A percentile compares a stretch with the other conserved stretches of the same genome.
Evolutionary conservation across 2,888 invertebrate species (phyloP).

Genomic region (Agonopterix subpropinquella): DNA sequence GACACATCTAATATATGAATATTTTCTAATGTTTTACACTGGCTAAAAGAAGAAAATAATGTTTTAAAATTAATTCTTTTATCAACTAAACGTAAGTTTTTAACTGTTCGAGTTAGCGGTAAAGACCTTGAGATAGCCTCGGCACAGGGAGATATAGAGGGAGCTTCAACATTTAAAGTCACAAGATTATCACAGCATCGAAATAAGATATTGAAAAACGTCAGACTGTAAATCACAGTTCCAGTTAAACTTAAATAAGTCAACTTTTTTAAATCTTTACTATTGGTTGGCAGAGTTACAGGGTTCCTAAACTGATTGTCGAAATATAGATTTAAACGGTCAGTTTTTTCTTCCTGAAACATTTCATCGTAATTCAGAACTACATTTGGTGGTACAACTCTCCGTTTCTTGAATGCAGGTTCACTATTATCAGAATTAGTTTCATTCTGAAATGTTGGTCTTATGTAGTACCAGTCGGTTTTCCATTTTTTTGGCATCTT

Average conservation of each 20-base stretch:
- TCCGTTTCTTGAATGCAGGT: constrained; percentile 25
- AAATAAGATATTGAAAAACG: constrained; percentile 53
- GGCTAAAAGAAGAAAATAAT: constrained; percentile 40
- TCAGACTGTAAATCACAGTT: constrained; percentile 28
- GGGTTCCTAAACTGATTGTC: constrained; percentile 19
- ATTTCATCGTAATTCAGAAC: constrained; percentile 42
- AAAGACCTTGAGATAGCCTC: constrained; percentile 31
- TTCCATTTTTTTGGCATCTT: too few species aligned
- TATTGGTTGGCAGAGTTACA: constrained; percentile 27
- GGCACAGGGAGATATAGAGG: constrained; percentile 25
- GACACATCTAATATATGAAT: constrained; percentile 36
- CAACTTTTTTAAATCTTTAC: constrained; percentile 44
- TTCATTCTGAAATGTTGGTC: neutral
- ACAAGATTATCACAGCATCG: constrained; percentile 36
- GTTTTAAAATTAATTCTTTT: constrained; percentile 36
- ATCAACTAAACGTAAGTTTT: constrained; percentile 46
- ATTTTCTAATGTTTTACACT: constrained; percentile 49
- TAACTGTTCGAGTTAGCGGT: constrained; percentile 35
- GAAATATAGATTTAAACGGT: constrained; percentile 37
- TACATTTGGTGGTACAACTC: constrained; percentile 23
- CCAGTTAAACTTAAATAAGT: constrained; percentile 49
- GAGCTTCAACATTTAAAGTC: constrained; percentile 41
- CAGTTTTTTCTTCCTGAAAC: constrained; percentile 28
- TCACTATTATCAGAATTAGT: constrained; percentile 3
- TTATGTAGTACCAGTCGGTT: too few species aligned